A percentile compares a stretch with the other conserved stretches of the same genome.
Conservation (phyloP, 2,797 vertebrate species). For the Hoplostethus atlanticus region DNA sequence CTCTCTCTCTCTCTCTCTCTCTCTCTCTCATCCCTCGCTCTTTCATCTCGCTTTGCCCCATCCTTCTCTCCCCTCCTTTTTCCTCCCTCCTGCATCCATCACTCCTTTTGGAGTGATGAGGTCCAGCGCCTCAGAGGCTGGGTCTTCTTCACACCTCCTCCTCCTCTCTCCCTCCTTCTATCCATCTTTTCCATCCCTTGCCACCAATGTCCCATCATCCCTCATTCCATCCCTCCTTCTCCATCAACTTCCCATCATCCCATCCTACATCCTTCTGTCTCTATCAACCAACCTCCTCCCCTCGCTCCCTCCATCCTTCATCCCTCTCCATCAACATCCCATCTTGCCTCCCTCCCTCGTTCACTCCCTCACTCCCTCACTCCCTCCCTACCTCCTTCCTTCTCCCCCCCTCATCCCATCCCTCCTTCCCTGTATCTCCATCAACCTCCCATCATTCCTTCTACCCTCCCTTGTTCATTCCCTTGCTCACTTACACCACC, state of each 20-base stretch:
- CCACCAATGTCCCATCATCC: not conserved
- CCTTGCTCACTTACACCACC: too few relatives aligned
- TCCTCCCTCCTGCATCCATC: conserved; percentile 39
- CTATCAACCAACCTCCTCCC: not conserved
- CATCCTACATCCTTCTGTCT: not conserved
- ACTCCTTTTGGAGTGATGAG: conserved; percentile 48
- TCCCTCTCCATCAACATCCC: too few relatives aligned
- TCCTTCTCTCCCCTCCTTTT: conserved; percentile 6
- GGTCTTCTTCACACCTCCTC: conserved; percentile 24
- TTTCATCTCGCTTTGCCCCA: conserved; percentile 29
- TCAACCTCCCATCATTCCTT: not conserved
- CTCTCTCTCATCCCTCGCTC: conserved; percentile 32
- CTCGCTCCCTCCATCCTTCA: not conserved
- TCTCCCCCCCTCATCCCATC: too few relatives aligned
- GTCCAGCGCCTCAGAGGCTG: conserved; percentile 44
- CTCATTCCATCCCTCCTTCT: not conserved
- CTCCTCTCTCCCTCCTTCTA: conserved; percentile 25
- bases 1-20: conserved; percentile 6
- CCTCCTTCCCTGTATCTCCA: too few relatives aligned
- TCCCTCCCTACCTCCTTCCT: not conserved
- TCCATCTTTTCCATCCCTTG: not conserved
- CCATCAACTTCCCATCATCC: not conserved
- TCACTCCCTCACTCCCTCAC: too few relatives aligned
- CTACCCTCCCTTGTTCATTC: too few relatives aligned
- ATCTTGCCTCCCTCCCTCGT: not conserved